Percentiles rank a stretch among this genome's conserved stretches.
Conservation (phyloP, 1,140 invertebrate species). For the Solen grandis region DNA sequence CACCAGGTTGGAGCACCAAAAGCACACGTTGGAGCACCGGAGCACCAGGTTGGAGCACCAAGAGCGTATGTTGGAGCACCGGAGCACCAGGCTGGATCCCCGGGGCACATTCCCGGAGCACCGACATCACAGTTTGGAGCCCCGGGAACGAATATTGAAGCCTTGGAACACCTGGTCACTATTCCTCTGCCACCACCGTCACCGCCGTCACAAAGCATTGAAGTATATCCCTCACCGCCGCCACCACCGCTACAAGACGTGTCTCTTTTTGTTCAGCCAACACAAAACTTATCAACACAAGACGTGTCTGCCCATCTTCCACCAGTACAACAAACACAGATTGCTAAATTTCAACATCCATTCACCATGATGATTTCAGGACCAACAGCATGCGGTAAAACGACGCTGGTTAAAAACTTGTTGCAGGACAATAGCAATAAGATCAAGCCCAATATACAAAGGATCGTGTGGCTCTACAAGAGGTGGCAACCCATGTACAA, state of each 20-base stretch:
- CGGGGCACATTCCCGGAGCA: too few species aligned
- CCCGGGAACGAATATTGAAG: neutral
- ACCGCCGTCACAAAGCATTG: neutral
- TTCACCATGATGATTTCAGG: neutral
- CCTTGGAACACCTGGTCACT: neutral
- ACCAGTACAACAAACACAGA: too few species aligned
- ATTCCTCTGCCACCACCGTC: neutral
- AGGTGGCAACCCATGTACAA: constrained; percentile 28
- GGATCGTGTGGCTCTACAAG: constrained; percentile 25
- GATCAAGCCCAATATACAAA: neutral
- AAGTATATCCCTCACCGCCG: neutral
- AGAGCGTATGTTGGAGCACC: too few species aligned
- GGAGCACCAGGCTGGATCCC: too few species aligned
- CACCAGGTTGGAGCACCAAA: too few species aligned
- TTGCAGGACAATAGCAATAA: neutral
- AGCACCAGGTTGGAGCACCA: too few species aligned
- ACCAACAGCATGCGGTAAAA: constrained; percentile 13
- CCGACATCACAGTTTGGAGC: neutral
- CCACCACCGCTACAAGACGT: neutral
- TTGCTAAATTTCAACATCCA: neutral
- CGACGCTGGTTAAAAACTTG: neutral
- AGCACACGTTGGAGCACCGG: too few species aligned
- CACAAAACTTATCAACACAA: too few species aligned
- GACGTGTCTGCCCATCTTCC: neutral
- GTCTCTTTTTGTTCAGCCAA: neutral